A percentile compares a stretch with the other conserved stretches of the same genome.
These are phyloP conservation scores for Acrossocheilus wenchowensis DNA, from an alignment of 2,797 vertebrate genomes.

Conservation along the genomic window DNA sequence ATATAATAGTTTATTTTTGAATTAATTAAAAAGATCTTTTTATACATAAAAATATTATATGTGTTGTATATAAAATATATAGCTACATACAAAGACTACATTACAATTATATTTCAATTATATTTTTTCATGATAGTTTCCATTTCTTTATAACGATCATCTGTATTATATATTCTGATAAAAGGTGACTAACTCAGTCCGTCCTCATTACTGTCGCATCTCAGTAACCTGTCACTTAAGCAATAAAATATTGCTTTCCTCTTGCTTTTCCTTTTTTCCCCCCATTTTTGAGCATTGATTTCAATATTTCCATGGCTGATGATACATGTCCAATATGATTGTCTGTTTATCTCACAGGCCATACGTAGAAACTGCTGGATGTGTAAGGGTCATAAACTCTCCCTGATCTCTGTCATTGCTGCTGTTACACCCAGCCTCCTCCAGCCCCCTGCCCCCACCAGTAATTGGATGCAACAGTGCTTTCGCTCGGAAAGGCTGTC, in stretches of 20 bases:
- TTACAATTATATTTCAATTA: neutral
- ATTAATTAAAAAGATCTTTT: neutral
- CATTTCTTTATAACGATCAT: neutral
- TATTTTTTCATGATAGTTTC: neutral
- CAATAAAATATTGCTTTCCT: conserved; percentile 23
- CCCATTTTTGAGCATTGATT: conserved; percentile 5
- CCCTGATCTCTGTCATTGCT: conserved; percentile 29
- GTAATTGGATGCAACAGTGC: conserved; percentile 61
- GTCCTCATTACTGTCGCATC: conserved; percentile 50
- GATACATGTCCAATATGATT: conserved; percentile 21
- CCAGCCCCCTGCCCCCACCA: conserved; percentile 4
- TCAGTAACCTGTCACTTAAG: conserved; percentile 40
- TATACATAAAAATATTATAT: neutral
- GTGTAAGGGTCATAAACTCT: conserved; percentile 59
- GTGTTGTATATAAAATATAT: neutral
- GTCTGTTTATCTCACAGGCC: conserved; percentile 47
- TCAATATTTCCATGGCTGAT: conserved; percentile 20
- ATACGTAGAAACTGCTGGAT: conserved; percentile 32
- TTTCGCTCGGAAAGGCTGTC: conserved; percentile 47
- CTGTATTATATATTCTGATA: conserved; percentile 33
- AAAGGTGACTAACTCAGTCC: conserved; percentile 39
- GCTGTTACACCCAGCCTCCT: conserved; percentile 22
- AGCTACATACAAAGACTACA: neutral
- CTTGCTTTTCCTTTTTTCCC: neutral
- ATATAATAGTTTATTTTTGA: neutral